phyloP scores from a whole-genome alignment of 2,113 vertebrate species.

The Toxostoma redivivum region DNA sequence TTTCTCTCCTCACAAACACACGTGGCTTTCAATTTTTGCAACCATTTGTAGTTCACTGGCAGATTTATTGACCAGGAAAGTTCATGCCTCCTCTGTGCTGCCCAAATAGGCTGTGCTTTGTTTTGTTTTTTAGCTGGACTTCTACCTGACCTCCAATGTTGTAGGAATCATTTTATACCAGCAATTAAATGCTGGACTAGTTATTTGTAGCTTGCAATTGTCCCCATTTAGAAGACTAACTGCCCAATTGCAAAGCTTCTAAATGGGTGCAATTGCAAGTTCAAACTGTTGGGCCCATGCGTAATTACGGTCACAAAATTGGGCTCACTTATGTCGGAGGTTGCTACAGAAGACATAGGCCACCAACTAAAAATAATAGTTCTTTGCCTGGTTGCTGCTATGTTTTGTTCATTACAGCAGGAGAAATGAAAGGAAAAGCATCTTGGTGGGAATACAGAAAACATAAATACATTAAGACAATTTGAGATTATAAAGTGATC shows the following conservation, averaged over 20 bases:
- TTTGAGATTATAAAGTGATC: conserved; percentile 14
- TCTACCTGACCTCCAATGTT: conserved; percentile 44
- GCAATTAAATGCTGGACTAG: conserved; percentile 52
- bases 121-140: neutral
- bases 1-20: neutral
- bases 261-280: conserved; percentile 54
- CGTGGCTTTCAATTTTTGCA: neutral
- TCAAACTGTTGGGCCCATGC: conserved; percentile 33
- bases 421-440: neutral
- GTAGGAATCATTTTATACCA: conserved; percentile 15
- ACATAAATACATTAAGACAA: conserved; percentile 23
- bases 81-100: neutral
- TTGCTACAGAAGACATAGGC: conserved; percentile 12
- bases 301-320: conserved; percentile 46
- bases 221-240: conserved; percentile 64
- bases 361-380: neutral
- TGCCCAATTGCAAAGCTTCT: conserved; percentile 50
- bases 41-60: neutral
- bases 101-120: neutral
- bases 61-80: conserved; percentile 12
- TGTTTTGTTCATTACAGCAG: neutral
- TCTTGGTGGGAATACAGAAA: neutral
- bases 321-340: neutral
- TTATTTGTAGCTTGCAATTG: conserved; percentile 55
- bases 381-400: neutral